These are phyloP conservation scores for Acanthurus tractus DNA, from an alignment of 2,797 vertebrate species.

Conservation along the genomic window DNA sequence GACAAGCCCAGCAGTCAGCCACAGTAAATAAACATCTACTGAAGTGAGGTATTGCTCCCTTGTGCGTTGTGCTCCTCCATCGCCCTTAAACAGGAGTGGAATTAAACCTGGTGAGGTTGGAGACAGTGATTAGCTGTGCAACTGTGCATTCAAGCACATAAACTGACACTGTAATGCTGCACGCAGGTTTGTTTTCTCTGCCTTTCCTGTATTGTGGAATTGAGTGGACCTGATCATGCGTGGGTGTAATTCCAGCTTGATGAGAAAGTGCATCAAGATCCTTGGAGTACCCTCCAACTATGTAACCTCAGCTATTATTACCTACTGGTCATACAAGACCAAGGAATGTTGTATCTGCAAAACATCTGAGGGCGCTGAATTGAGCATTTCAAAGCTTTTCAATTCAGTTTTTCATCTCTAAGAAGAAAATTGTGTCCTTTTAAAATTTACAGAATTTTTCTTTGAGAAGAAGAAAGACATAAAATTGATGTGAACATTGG, in stretches of 20 bases:
- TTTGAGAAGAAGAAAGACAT: background rate
- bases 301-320: background rate
- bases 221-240: background rate
- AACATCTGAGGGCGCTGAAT: background rate
- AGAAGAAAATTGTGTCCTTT: background rate
- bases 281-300: background rate
- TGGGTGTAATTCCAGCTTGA: conserved; percentile 1
- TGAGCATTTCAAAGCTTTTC: background rate
- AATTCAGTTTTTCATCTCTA: background rate
- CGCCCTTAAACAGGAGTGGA: conserved; percentile 27
- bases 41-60: conserved; percentile 14
- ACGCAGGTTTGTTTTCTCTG: too few species aligned
- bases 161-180: background rate
- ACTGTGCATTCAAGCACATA: conserved; percentile 15
- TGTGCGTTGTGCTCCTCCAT: conserved; percentile 20
- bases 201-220: background rate
- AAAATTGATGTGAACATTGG: background rate
- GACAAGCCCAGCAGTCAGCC: conserved; percentile 10
- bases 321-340: background rate
- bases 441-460: too few species aligned
- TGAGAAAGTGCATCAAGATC: conserved; percentile 16
- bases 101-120: conserved; percentile 4
- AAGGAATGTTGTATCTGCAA: background rate
- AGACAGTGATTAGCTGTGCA: conserved; percentile 34
- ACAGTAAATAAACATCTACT: background rate